Percentiles rank a stretch among this genome's conserved stretches.
Conservation (phyloP, 2,113 vertebrate genomes). For the Polypterus bichir region DNA sequence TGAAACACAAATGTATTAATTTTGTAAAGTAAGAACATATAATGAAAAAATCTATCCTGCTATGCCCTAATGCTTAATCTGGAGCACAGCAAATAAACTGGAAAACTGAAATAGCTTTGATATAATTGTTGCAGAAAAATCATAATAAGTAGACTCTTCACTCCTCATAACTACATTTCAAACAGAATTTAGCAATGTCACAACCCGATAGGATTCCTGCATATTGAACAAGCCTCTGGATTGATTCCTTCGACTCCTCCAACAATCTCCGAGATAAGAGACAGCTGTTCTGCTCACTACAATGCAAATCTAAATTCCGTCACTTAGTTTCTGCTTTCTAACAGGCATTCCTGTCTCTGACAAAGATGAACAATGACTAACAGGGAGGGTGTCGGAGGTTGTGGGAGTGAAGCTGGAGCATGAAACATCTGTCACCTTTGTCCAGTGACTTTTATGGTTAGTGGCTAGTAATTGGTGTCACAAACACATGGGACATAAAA, state of each 20-base stretch:
- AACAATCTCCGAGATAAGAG: slow-evolving; percentile 4
- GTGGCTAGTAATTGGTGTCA: not conserved
- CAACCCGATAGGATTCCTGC: not conserved
- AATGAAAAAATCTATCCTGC: no score
- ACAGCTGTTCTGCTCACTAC: slow-evolving; percentile 5
- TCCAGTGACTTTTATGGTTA: slow-evolving; percentile 1
- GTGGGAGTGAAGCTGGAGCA: slow-evolving; percentile 2
- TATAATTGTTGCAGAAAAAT: no score
- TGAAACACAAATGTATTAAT: no score
- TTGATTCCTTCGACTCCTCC: slow-evolving; percentile 1
- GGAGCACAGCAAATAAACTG: no score
- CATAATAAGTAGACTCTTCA: no score
- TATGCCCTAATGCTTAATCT: no score
- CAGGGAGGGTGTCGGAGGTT: not conserved
- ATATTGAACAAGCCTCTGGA: slow-evolving; percentile 8
- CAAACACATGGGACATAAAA: no score
- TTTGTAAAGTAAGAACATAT: no score
- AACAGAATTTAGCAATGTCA: no score
- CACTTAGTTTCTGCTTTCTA: slow-evolving; percentile 1
- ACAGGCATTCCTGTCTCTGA: slow-evolving; percentile 10
- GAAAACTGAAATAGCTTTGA: no score
- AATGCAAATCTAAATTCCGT: slow-evolving; percentile 6
- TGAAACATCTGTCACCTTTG: slow-evolving; percentile 7
- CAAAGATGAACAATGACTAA: not conserved
- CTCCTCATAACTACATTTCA: no score